Evolutionary conservation across 2,113 vertebrate genomes (phyloP).

Genomic region (Rutilus rutilus): DNA sequence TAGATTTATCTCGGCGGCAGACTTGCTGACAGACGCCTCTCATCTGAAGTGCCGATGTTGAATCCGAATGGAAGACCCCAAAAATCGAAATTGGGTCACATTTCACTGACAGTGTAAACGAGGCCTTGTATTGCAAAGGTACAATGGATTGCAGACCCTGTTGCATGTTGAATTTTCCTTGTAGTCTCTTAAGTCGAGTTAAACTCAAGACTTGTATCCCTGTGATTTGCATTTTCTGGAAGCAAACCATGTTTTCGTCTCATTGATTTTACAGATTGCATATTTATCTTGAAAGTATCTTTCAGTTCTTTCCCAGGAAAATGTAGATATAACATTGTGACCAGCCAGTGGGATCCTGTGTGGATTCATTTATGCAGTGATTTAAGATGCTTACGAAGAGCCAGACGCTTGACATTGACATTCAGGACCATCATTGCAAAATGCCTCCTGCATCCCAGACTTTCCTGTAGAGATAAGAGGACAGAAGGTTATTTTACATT

Average conservation of each 20-base stretch:
- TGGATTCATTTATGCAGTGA: slow-evolving; percentile 8
- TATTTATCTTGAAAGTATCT: background rate
- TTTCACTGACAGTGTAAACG: no score
- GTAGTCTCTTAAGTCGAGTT: background rate
- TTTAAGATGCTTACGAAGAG: slow-evolving; percentile 11
- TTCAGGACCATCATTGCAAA: slow-evolving; percentile 21
- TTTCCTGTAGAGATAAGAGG: slow-evolving; percentile 19
- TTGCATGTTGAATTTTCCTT: background rate
- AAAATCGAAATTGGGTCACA: no score
- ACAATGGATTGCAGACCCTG: background rate
- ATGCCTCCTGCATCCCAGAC: background rate
- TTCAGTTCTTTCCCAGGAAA: background rate
- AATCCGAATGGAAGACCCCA: no score
- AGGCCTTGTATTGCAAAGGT: background rate
- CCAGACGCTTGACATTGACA: slow-evolving; percentile 17
- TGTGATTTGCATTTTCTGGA: background rate
- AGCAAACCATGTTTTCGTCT: background rate
- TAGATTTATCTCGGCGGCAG: no score
- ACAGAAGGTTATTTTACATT: background rate
- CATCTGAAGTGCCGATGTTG: no score
- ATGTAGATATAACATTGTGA: slow-evolving; percentile 29
- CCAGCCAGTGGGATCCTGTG: slow-evolving; percentile 4
- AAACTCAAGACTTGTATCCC: background rate
- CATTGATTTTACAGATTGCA: background rate
- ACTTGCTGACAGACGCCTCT: no score